These are phyloP conservation scores for Nomada hirtipes DNA, from an alignment of 2,888 invertebrate species.

Conservation along the genomic window DNA sequence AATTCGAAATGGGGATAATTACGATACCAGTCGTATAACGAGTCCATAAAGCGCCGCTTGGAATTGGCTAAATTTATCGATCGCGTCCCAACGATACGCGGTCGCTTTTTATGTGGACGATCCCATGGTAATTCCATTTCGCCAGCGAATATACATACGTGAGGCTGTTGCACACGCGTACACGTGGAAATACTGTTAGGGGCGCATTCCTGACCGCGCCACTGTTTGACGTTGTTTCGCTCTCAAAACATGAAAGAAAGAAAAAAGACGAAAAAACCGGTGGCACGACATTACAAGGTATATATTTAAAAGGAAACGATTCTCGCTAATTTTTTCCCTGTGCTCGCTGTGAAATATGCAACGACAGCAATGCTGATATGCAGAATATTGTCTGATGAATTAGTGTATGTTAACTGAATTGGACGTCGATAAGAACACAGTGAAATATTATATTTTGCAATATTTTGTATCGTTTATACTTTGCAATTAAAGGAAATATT, in stretches of 20 bases:
- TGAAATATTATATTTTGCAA: too few relatives aligned
- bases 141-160: slow-evolving; percentile 28
- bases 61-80: slow-evolving; percentile 74
- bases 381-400: not conserved
- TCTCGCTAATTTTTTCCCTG: not conserved
- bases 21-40: slow-evolving; percentile 67
- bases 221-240: slow-evolving; percentile 18
- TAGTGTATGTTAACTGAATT: too few relatives aligned
- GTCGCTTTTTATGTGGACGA: slow-evolving; percentile 61
- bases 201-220: not conserved
- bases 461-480: too few relatives aligned
- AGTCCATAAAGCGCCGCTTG: slow-evolving; percentile 72
- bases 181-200: not conserved
- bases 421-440: too few relatives aligned
- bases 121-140: slow-evolving; percentile 58
- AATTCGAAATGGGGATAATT: slow-evolving; percentile 70
- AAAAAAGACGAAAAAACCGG: too few relatives aligned
- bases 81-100: slow-evolving; percentile 56
- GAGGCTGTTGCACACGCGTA: not conserved
- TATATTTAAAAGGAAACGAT: slow-evolving; percentile 14
- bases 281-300: not conserved
- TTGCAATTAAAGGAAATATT: too few relatives aligned
- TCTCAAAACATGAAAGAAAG: not conserved
- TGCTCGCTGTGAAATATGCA: not conserved
- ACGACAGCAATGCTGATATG: not conserved